Conservation (phyloP, 1,140 invertebrate species). For the Drosophila tropicalis region DNA sequence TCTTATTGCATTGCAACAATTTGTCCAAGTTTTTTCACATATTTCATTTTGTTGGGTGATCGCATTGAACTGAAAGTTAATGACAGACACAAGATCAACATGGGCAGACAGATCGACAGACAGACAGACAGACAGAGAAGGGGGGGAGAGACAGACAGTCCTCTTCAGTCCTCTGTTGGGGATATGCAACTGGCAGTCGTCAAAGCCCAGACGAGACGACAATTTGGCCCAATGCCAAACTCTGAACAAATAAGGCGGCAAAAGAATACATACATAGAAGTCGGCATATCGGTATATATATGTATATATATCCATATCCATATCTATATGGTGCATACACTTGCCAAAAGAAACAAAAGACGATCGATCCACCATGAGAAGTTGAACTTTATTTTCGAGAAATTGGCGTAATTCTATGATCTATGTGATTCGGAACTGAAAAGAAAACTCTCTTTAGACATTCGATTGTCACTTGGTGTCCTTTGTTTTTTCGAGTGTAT, state of each 20-base stretch:
- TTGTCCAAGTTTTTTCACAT: constrained; percentile 30
- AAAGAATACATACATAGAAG: constrained; percentile 19
- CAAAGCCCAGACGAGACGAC: constrained; percentile 48
- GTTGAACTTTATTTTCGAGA: no score
- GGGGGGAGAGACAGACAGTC: neutral
- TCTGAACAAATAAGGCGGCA: constrained; percentile 56
- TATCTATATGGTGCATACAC: constrained; percentile 10
- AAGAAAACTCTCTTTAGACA: no score
- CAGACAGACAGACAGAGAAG: neutral
- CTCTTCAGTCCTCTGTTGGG: neutral
- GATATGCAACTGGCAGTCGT: constrained; percentile 17
- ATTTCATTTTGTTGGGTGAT: constrained; percentile 24
- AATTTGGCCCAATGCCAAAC: constrained; percentile 64
- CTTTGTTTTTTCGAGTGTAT: constrained; percentile 1
- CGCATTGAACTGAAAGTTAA: constrained; percentile 29
- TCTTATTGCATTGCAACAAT: constrained; percentile 3
- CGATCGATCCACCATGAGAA: neutral
- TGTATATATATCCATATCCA: constrained; percentile 12
- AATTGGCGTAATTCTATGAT: no score
- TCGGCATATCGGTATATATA: constrained; percentile 13
- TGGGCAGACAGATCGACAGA: constrained; percentile 16
- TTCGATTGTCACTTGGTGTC: neutral
- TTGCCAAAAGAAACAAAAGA: neutral
- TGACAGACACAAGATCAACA: constrained; percentile 42
- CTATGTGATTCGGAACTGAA: no score